Base-by-base conservation (phyloP, 2,797 vertebrate species). In the Pterois miles region DNA sequence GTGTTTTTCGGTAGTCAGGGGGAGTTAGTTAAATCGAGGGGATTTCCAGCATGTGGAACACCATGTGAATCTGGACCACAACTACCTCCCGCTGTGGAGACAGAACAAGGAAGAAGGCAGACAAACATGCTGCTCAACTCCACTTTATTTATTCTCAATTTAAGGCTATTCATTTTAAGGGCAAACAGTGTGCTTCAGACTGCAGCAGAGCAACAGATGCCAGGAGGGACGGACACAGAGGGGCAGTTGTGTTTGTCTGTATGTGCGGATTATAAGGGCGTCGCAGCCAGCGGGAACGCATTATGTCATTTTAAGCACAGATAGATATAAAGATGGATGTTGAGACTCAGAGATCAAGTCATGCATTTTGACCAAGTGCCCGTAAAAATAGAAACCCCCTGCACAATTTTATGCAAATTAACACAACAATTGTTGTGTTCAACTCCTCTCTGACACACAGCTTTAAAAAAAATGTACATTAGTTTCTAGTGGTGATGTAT, bases 41-140 rank as follows among this genome's bases (percentile, higher is more conserved):
- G 87, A 89, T 83, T 93, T 92, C 91, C 89, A 90, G 65, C 80
- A 71, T 82, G 74, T 48, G 81, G 65, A 74, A 73, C 65, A 57
- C 57, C 71, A 85, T 81, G 83, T 88, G 86, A 89, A 85, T 76
- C 25, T 83, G 78, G 84, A 82, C 65, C 73, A 76, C 74, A 74
- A 4, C 62, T 53, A 77, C 78, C 74, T 79, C 76, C 78, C 34
- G 64, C 68, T 4, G 9, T 65, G 78, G 67, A 81, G 64, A 65
- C 62, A 54, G 59, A 54, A 33, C 43, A 34, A 68, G 54, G 34
- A 59, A 78, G 34, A 59, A 78, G 65, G 8, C 70, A 82, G 54
- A 58, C 67, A 77, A 34, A 64, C 65, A 1, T 6, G 71, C 22
- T 11, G 48, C 71, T 59, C 67, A 66, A 80, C 38, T 64, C 0